phyloP scores from a whole-genome alignment of 1,140 invertebrate genomes.

The Chymomyza costata region DNA sequence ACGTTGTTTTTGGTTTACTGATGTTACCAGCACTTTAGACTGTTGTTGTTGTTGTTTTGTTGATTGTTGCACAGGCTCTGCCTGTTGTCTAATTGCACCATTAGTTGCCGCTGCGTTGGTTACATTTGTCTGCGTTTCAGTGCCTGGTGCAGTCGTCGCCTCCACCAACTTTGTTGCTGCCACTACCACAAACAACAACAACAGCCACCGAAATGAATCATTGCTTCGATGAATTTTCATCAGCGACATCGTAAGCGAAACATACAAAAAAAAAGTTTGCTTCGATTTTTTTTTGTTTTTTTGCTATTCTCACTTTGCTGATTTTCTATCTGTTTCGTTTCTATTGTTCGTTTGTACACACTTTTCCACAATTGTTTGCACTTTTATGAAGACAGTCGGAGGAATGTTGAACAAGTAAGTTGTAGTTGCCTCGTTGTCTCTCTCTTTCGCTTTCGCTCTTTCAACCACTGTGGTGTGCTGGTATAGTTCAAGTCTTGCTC shows the following conservation, averaged over 20 bases:
- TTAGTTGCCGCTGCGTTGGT: constrained; percentile 29
- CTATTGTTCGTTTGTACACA: constrained; percentile 65
- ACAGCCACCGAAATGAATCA: constrained; percentile 67
- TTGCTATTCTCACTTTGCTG: constrained; percentile 33
- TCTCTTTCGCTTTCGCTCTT: constrained; percentile 27
- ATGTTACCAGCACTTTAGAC: too few relatives aligned
- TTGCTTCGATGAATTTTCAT: constrained; percentile 72
- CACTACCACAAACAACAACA: constrained; percentile 43
- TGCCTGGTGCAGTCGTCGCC: constrained; percentile 27
- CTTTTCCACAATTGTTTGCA: constrained; percentile 68
- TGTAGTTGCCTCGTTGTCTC: constrained; percentile 24
- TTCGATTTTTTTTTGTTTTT: constrained; percentile 20
- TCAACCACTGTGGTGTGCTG: constrained; percentile 58
- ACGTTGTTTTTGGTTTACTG: constrained; percentile 14
- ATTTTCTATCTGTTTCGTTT: constrained; percentile 67
- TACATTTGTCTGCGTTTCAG: constrained; percentile 67
- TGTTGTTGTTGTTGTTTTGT: constrained; percentile 29
- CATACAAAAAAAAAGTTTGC: constrained; percentile 49
- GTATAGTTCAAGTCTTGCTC: constrained; percentile 74
- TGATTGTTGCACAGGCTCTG: constrained; percentile 18
- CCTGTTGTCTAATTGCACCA: constrained; percentile 67
- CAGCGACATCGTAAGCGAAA: constrained; percentile 67
- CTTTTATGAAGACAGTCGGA: constrained; percentile 42
- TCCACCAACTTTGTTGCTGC: constrained; percentile 15
- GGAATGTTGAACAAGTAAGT: constrained; percentile 20